A percentile compares a stretch with the other conserved stretches of the same genome.
Evolutionary conservation across 1,140 invertebrate genomes (phyloP).

Genomic region (Papilio machaon): DNA sequence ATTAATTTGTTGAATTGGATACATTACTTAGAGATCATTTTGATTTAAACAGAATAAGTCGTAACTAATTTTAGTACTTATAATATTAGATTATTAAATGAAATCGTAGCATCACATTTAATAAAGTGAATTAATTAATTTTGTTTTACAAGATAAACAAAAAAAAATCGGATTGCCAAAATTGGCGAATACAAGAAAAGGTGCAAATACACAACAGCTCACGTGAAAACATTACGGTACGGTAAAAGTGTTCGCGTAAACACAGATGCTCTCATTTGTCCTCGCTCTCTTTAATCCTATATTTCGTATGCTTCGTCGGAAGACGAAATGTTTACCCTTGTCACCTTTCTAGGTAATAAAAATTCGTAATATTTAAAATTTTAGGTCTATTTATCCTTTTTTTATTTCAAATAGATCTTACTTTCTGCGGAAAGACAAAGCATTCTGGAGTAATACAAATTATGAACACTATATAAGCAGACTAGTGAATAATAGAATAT

Average conservation of each 20-base stretch:
- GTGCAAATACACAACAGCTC: neutral
- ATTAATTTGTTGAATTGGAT: too few species aligned
- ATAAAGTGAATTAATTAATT: neutral
- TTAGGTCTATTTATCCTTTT: neutral
- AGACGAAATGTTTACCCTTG: neutral
- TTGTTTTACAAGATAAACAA: neutral
- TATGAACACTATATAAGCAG: neutral
- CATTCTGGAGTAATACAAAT: neutral
- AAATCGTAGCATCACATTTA: too few species aligned
- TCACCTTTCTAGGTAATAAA: neutral
- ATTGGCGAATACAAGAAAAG: neutral
- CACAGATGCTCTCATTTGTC: slow-evolving; percentile 21
- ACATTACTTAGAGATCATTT: too few species aligned
- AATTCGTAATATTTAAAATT: too few species aligned
- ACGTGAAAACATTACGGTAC: slow-evolving; percentile 3
- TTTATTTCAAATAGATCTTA: neutral
- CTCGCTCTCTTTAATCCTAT: slow-evolving; percentile 12
- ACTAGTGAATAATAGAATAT: neutral
- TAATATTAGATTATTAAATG: too few species aligned
- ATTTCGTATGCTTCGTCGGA: neutral
- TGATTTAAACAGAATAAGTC: too few species aligned
- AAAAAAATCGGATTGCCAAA: neutral
- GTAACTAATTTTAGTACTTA: too few species aligned
- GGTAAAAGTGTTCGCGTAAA: slow-evolving; percentile 9
- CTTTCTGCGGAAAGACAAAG: neutral